Base-by-base conservation (phyloP, 2,888 invertebrate species). In the Lycaena phlaeas region DNA sequence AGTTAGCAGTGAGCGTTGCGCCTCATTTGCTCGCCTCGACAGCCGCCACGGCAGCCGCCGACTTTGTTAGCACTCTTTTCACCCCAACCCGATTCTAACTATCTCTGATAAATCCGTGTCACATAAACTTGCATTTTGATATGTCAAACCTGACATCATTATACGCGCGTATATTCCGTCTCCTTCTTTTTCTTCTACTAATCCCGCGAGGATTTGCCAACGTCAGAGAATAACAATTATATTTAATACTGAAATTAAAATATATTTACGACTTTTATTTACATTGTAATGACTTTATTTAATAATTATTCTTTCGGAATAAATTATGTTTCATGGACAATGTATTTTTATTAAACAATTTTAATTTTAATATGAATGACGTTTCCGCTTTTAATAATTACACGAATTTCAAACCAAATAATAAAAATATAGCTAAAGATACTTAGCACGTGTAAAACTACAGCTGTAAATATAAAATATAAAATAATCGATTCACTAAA, bases 1-100 rank as follows among this genome's bases (percentile, higher is more conserved):
- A 84, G 84, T 84, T 84, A 84, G 81, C 77, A 81, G 74, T 64
- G 76, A 78, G 74, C 78, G 77, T 74, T 71, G 81, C 72, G 79
- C 81, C 82, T 84, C 84, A 82, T 84, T 81, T 84, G 77, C 79
- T 75, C 68, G 74, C 73, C 70, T 64, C 58, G 53, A 50, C 55
- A 51, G 49, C 49, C 41, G 49, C 65, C 61, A 56, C 57, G 50
- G 51, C 17, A 50, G 54, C 10, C 30, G 10, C 30, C 61, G 55
- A 73, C 73, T 77, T 75, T 77, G 77, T 76, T 72, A 77, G 63
- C 71, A 74, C 77, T 78, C 77, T 79, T 79, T 79, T 74, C 74
- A 74, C 64, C 62, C 66, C 68, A 59, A 67, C 67, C 61, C 56
- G 65, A 51, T 54, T 71, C 66, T 69, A 72, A 70, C 76, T 76